A percentile compares a stretch with the other conserved stretches of the same genome.
These are phyloP conservation scores for Drosophila mimica DNA, from an alignment of 2,888 invertebrate genomes.

Conservation along the genomic window DNA sequence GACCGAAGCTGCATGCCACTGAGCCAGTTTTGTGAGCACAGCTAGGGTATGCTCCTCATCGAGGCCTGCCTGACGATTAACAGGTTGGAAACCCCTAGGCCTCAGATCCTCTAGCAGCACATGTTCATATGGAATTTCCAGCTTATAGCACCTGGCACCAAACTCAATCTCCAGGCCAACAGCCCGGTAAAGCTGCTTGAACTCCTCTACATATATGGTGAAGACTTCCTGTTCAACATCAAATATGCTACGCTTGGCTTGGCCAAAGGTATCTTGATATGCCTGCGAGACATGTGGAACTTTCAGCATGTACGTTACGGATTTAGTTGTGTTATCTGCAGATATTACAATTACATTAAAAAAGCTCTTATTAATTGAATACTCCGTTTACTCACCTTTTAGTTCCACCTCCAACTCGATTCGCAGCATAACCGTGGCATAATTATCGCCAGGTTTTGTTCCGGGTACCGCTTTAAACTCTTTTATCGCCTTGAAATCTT, in stretches of 20 bases:
- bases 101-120: conserved; percentile 76
- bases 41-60: conserved; percentile 73
- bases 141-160: conserved; percentile 50
- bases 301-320: conserved; percentile 52
- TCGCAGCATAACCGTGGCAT: conserved; percentile 75
- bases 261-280: conserved; percentile 40
- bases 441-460: conserved; percentile 76
- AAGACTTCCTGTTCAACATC: conserved; percentile 68
- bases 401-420: conserved; percentile 68
- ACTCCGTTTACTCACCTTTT: conserved; percentile 41
- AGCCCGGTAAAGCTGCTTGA: conserved; percentile 55
- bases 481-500: conserved; percentile 48
- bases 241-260: conserved; percentile 48
- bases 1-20: conserved; percentile 82
- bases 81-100: conserved; percentile 66
- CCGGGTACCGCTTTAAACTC: conserved; percentile 63
- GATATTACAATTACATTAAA: not conserved
- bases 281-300: conserved; percentile 23
- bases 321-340: conserved; percentile 25
- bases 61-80: conserved; percentile 69
- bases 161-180: conserved; percentile 53
- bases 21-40: conserved; percentile 76
- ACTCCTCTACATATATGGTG: conserved; percentile 53
- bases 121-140: conserved; percentile 41
- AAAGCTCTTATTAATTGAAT: not conserved